Base-by-base conservation (phyloP, 2,797 vertebrate species). In the Streptopelia turtur region DNA sequence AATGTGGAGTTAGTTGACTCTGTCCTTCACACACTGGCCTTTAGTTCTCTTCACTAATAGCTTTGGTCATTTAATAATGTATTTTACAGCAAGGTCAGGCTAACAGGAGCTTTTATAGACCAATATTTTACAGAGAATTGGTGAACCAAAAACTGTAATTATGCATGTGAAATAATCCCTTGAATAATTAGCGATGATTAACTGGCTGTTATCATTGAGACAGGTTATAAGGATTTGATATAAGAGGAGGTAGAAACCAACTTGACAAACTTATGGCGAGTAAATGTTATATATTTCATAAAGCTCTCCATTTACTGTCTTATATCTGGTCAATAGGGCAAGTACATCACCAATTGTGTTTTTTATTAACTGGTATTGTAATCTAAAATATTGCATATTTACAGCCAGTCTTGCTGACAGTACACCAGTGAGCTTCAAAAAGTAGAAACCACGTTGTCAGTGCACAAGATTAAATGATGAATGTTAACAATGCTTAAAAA, bases 31-130 rank as follows among this genome's bases (percentile, higher is more conserved):
- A 91, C 55, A 10, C 3, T 94, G 92, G 49, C 82, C 86, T 97
- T 97, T 93, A 94, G 64, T 90, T 95, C 65, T 83, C 75, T 50
- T 94, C 71, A 22, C 47, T 98, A 98, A 98, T 98, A 96, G 95
- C 94, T 96, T 93, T 50, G 97, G 97, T 98, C 97, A 98, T 98
- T 98, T 98, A 98, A 98, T 97, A 98, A 98, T 49, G 43, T 72
- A 96, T 97, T 98, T 97, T 97, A 98, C 97, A 98, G 95, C 97
- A 98, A 98, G 98, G 98, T 98, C 97, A 96, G 95, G 93, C 94
- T 98, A 98, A 94, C 84, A 91, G 93, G 92, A 94, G 95, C 78
- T 98, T 98, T 98, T 98, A 98, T 97, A 96, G 97, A 94, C 94
- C 95, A 98, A 94, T 97, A 96, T 97, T 98, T 97, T 96, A 96